A percentile compares a stretch with the other conserved stretches of the same genome.
Evolutionary conservation across 2,113 vertebrate genomes (phyloP).

Genomic region (Eulacestoma nigropectus): DNA sequence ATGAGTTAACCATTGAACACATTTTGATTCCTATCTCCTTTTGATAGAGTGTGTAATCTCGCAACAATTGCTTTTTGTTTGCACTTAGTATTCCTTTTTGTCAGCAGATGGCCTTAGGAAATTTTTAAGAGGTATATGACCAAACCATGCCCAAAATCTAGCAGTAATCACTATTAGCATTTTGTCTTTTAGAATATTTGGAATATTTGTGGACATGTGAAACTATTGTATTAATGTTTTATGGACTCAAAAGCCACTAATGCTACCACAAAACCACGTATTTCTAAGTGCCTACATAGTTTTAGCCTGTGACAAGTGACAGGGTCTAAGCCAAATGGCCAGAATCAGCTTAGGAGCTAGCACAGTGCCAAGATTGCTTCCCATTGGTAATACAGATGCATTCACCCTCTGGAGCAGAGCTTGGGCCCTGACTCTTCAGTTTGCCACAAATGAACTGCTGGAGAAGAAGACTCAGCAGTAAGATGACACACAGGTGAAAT

Average conservation of each 20-base stretch:
- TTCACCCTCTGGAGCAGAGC: not conserved
- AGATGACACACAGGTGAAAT: not conserved
- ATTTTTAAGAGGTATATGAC: not conserved
- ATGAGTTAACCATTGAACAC: not conserved
- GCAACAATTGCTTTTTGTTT: not conserved
- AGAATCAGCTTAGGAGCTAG: not conserved
- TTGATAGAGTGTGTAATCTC: not conserved
- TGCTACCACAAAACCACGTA: not conserved
- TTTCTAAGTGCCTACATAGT: not conserved
- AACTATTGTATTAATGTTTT: not conserved
- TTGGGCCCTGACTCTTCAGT: not conserved
- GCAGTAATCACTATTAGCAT: not conserved
- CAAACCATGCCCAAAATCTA: not conserved
- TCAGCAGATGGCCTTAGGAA: not conserved
- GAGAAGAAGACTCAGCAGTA: not conserved
- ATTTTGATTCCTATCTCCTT: not conserved
- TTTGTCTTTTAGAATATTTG: not conserved
- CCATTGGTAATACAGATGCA: not conserved
- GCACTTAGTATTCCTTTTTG: not conserved
- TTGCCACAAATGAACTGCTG: not conserved
- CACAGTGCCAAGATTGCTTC: not conserved
- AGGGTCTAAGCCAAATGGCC: not conserved
- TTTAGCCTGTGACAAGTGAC: not conserved
- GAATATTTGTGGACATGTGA: not conserved
- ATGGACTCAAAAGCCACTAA: not conserved